Base-by-base conservation (phyloP, 2,888 invertebrate species). In the Hypselothyrea guttata region DNA sequence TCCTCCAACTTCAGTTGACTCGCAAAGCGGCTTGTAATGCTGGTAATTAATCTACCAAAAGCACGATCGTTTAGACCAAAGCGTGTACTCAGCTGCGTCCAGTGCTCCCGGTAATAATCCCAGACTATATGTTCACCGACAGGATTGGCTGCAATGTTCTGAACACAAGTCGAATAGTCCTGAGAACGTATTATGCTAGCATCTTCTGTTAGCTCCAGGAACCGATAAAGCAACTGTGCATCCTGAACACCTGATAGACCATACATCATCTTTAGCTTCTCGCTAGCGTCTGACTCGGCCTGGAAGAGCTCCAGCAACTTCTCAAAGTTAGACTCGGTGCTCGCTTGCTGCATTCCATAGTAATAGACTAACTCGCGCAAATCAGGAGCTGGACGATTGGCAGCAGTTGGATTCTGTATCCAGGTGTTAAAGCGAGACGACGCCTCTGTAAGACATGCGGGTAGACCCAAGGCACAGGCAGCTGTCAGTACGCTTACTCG, bases 31-130 rank as follows among this genome's bases (percentile, higher is more conserved):
- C 86, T 87, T 0, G 95, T 94, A 42, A 97, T 92, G 1, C 89
- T 89, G 0, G 94, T 93, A 47, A 97, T 93, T 57, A 96, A 82
- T 41, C 91, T 90, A 9, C 97, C 97, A 13, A 98, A 90, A 67
- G 93, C 93, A 7, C 96, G 92, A 82, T 96, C 94, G 87, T 95
- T 96, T 7, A 96, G 88, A 0, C 94, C 93, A 88, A 96, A 97
- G 47, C 95, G 92, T 0, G 93, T 91, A 0, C 95, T 93, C 0
- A 97, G 89, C 18, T 92, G 89, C 1, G 91, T 90, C 95, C 97
- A 97, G 67, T 95, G 92, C 16, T 92, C 90, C 9, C 96, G 92
- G 3, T 96, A 93, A 90, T 95, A 95, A 77, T 94, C 93, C 97
- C 97, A 98, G 0, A 95, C 94, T 0, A 96, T 87, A 0, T 92